phyloP scores from a whole-genome alignment of 2,888 invertebrate genomes.

The Chrysolina americana region DNA sequence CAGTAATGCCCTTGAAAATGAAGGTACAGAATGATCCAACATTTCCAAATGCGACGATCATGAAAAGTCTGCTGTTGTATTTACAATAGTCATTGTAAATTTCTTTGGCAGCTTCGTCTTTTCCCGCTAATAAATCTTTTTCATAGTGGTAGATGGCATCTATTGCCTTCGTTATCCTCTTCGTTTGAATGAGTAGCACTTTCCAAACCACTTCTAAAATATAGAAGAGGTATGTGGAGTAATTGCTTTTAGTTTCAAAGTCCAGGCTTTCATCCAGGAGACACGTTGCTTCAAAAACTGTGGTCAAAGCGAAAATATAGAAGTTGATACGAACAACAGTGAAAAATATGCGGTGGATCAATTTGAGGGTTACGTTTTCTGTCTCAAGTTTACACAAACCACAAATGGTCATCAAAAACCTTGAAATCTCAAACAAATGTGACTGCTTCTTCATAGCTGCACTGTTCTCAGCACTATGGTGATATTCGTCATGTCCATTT shows the following conservation, averaged over 20 bases:
- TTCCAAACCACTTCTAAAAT: not conserved
- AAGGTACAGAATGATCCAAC: not conserved
- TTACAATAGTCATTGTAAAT: not conserved
- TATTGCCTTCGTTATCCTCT: not conserved
- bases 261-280: not conserved
- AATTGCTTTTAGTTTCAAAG: not conserved
- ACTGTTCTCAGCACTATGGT: not conserved
- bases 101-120: not conserved
- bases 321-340: not conserved
- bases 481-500: not conserved
- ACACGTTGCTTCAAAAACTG: not conserved
- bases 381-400: constrained; percentile 1
- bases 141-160: not conserved
- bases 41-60: not conserved
- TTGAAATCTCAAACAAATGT: not conserved
- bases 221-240: not conserved
- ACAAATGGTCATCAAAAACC: not conserved
- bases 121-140: not conserved
- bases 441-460: not conserved
- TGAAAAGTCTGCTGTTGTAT: not conserved
- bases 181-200: not conserved
- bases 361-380: not conserved
- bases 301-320: not conserved
- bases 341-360: not conserved
- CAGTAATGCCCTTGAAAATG: not conserved